phyloP scores from a whole-genome alignment of 2,113 vertebrate species.

The Catharus fuscescens region DNA sequence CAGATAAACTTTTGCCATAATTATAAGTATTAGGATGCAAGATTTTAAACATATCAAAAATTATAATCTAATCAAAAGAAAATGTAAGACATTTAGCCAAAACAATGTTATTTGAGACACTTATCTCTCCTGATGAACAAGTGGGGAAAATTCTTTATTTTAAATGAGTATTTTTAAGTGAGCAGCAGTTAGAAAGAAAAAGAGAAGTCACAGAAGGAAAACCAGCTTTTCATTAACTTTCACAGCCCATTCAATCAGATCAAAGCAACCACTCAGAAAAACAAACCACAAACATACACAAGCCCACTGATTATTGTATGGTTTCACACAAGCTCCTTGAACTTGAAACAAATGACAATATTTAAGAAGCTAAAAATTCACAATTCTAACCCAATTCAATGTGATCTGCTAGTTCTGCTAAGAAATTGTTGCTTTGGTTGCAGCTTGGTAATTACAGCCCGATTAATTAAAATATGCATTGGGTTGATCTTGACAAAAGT shows the following conservation, averaged over 20 bases:
- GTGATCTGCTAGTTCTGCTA: not conserved
- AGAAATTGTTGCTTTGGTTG: not conserved
- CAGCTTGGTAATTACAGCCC: not conserved
- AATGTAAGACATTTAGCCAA: not conserved
- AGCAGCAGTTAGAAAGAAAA: fast-evolving
- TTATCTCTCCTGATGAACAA: not conserved
- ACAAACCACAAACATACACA: not conserved
- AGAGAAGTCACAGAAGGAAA: not conserved
- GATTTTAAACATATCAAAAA: not conserved
- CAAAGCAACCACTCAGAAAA: not conserved
- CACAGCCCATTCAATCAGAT: not conserved
- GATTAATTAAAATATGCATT: not conserved
- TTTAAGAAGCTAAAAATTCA: not conserved
- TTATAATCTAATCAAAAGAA: not conserved
- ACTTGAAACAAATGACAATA: not conserved
- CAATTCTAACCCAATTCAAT: not conserved
- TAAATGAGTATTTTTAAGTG: not conserved
- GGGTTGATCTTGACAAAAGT: not conserved
- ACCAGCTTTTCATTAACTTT: not conserved
- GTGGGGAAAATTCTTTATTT: not conserved
- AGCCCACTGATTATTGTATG: not conserved
- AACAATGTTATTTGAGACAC: not conserved
- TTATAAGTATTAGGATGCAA: not conserved
- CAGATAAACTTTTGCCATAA: not conserved
- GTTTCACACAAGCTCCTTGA: not conserved